A percentile compares a stretch with the other conserved stretches of the same genome.
phyloP scores from a whole-genome alignment of 37 sponge, comb jelly and placozoan genomes.

The Haliclona indistincta region DNA sequence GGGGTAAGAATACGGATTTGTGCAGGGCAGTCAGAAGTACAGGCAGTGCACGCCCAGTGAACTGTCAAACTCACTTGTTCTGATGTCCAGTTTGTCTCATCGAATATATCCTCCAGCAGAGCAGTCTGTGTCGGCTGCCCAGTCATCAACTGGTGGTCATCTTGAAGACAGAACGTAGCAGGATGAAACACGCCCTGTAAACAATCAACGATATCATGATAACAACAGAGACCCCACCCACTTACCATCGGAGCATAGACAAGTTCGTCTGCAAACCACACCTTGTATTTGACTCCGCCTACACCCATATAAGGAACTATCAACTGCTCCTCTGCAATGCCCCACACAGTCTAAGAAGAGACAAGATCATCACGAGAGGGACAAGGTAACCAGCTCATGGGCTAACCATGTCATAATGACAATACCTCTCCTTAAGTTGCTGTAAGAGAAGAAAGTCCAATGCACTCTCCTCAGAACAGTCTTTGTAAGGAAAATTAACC shows the following conservation, averaged over 20 bases:
- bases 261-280: conserved; percentile 46
- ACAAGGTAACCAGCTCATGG: neutral
- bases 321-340: conserved; percentile 24
- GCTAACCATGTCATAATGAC: conserved; percentile 82
- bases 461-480: conserved; percentile 41
- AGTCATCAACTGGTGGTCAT: conserved; percentile 42
- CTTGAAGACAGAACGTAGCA: conserved; percentile 52
- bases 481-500: conserved; percentile 79
- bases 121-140: conserved; percentile 19
- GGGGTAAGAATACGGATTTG: no score
- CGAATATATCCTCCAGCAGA: conserved; percentile 56
- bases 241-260: conserved; percentile 52
- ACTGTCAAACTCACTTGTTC: conserved; percentile 17
- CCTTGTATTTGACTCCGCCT: conserved; percentile 11
- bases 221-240: neutral
- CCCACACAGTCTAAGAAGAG: conserved; percentile 23
- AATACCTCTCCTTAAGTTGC: conserved; percentile 81
- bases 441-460: conserved; percentile 76
- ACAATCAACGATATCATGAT: neutral
- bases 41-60: no score
- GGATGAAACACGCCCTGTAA: conserved; percentile 66
- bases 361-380: neutral
- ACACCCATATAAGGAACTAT: neutral
- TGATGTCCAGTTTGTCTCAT: conserved; percentile 58
- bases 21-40: no score